phyloP scores from a whole-genome alignment of 2,113 vertebrate genomes.

The Archilochus colubris region DNA sequence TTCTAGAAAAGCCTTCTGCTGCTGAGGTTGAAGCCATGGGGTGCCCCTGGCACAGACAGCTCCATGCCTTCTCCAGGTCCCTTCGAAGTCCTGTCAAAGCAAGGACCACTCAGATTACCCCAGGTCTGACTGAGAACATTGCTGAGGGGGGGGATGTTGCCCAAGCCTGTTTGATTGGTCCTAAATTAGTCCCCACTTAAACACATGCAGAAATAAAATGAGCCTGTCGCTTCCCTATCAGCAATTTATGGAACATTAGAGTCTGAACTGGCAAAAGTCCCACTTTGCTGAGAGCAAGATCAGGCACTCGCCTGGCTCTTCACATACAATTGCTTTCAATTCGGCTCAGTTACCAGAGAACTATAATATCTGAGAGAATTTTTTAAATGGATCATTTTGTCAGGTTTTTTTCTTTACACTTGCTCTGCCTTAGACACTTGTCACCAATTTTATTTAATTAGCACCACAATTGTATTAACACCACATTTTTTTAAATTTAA shows the following conservation, averaged over 20 bases:
- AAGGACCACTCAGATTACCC: not conserved
- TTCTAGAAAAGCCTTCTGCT: not conserved
- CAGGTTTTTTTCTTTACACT: slow-evolving; percentile 58
- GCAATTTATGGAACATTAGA: slow-evolving; percentile 50
- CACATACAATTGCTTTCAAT: slow-evolving; percentile 50
- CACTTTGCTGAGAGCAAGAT: slow-evolving; percentile 44
- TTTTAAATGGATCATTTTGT: slow-evolving; percentile 66
- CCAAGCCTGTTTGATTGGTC: rapidly evolving
- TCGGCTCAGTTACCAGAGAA: slow-evolving; percentile 44
- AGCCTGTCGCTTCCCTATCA: slow-evolving; percentile 25
- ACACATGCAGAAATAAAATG: not conserved
- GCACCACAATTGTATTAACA: slow-evolving; percentile 71
- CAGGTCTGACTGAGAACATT: rapidly evolving
- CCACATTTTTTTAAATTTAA: slow-evolving; percentile 68
- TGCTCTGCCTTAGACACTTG: slow-evolving; percentile 68
- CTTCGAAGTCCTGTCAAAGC: rapidly evolving
- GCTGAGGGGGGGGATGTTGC: not conserved
- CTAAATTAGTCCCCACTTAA: not conserved
- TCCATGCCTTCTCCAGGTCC: not conserved
- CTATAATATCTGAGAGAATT: slow-evolving; percentile 41
- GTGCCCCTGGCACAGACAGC: not conserved
- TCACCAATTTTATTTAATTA: slow-evolving; percentile 76
- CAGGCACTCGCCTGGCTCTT: not conserved
- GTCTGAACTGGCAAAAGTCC: slow-evolving; percentile 51
- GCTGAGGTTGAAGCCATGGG: not conserved